phyloP scores from a whole-genome alignment of 2,888 invertebrate genomes.

The Meteorus cinctellus region DNA sequence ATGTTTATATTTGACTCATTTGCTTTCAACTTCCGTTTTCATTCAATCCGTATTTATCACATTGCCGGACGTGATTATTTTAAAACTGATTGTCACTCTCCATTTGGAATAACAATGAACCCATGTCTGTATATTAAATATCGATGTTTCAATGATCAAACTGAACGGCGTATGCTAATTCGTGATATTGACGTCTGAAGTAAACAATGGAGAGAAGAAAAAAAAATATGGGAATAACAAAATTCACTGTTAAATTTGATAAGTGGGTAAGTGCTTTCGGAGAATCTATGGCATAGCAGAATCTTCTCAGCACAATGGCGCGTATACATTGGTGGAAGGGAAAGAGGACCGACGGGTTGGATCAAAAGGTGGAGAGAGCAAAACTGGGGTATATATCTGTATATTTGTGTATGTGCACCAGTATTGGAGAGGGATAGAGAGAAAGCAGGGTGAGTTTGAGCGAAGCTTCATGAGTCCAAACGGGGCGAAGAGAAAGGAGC shows the following conservation, averaged over 20 bases:
- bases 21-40: constrained; percentile 64
- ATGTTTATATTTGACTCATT: constrained; percentile 61
- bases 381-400: constrained; percentile 37
- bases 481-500: constrained; percentile 57
- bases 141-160: not conserved
- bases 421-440: constrained; percentile 6
- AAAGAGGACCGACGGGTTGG: constrained; percentile 40
- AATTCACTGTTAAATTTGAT: constrained; percentile 27
- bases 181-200: not conserved
- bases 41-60: constrained; percentile 20
- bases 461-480: constrained; percentile 42
- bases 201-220: not conserved
- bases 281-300: constrained; percentile 54
- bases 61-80: constrained; percentile 47
- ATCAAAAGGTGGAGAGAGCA: constrained; percentile 48
- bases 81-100: constrained; percentile 35
- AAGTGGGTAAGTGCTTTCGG: constrained; percentile 42
- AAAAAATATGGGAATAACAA: not conserved
- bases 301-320: constrained; percentile 66
- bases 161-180: not conserved
- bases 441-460: constrained; percentile 30
- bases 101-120: constrained; percentile 17
- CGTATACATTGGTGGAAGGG: constrained; percentile 58
- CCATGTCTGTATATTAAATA: not conserved
- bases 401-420: constrained; percentile 29